Evolutionary conservation across 2,797 vertebrate genomes (phyloP).

Genomic region (Scolopax bukidnonensis): DNA sequence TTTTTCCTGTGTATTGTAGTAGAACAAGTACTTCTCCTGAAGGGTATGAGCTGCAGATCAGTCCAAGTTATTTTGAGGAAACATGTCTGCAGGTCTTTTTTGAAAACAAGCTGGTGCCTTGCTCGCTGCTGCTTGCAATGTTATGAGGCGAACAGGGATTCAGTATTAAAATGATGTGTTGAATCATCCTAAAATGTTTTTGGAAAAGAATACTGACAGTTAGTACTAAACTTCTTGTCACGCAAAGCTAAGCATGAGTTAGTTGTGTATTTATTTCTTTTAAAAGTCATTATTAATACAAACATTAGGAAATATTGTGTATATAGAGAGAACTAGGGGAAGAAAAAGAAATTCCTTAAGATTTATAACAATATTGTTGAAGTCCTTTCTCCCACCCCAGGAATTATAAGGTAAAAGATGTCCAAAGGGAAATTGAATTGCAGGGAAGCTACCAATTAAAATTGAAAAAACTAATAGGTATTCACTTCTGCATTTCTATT

Average conservation of each 20-base stretch:
- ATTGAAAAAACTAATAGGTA: constrained; percentile 26
- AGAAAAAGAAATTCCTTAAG: neutral
- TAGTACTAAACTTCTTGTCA: neutral
- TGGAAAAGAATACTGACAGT: neutral
- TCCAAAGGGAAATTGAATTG: constrained; percentile 49
- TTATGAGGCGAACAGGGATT: neutral
- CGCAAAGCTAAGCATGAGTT: neutral
- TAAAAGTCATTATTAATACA: neutral
- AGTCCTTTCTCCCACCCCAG: neutral
- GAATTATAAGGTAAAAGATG: constrained; percentile 2
- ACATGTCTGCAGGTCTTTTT: neutral
- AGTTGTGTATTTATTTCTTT: neutral
- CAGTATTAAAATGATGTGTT: neutral
- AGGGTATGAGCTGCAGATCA: neutral
- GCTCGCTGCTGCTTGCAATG: neutral
- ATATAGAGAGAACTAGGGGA: neutral
- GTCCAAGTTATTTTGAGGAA: neutral
- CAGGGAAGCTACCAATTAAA: constrained; percentile 52
- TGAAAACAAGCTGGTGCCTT: neutral
- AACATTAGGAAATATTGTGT: neutral
- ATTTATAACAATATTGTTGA: neutral
- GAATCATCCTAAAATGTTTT: neutral
- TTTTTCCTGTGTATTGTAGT: neutral
- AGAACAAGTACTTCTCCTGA: neutral
- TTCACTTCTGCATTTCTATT: constrained; percentile 40